Base-by-base conservation (phyloP, 2,888 invertebrate species). In the Microctonus brassicae region DNA sequence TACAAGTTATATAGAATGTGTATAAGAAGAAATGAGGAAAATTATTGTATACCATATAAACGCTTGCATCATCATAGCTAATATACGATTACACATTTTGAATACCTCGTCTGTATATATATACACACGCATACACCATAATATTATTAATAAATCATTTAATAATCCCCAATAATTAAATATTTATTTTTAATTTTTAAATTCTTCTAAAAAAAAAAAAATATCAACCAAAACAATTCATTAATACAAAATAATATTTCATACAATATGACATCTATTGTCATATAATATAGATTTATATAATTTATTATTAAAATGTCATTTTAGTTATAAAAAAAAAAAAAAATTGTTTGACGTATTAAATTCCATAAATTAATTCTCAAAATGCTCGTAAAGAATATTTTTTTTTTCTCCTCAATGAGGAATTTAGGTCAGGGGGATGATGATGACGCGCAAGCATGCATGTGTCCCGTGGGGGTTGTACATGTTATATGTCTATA, bases 361-460 rank as follows among this genome's bases (percentile, higher is more conserved):
- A 17, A 47, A 47, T 47, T 47, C 9, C 20, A 47, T 17, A 20
- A 17, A 1, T 47, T n/a, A 47, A 20, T 20, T 47, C 47, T 17
- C 3, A 6, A 5, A 47, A 47, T n/a, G 20, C 6, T 17, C 47
- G 4, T 1, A 7, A 47, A 0, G 17, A 9, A 36, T 47, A 17
- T 47, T 47, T 47, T 47, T 20, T 5, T 1, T 47, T 20, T 47
- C 7, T 29, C 4, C 17, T 17, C 6, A 17, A 5, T 2, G 9
- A 7, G 47, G 47, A 47, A 47, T 47, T 47, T 47, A n/a, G 47
- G 47, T 47, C 47, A 47, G 47, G n/a, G 47, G 47, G 47, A 47
- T 17, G 47, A 39, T 39, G 39, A 47, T 47, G 47, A 47, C 47
- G 47, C 20, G 47, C 47, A 47, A 17, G 47, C 47, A 17, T 47